Evolutionary conservation across 2,888 invertebrate species (phyloP).

Genomic region (Frankliniella intonsa): DNA sequence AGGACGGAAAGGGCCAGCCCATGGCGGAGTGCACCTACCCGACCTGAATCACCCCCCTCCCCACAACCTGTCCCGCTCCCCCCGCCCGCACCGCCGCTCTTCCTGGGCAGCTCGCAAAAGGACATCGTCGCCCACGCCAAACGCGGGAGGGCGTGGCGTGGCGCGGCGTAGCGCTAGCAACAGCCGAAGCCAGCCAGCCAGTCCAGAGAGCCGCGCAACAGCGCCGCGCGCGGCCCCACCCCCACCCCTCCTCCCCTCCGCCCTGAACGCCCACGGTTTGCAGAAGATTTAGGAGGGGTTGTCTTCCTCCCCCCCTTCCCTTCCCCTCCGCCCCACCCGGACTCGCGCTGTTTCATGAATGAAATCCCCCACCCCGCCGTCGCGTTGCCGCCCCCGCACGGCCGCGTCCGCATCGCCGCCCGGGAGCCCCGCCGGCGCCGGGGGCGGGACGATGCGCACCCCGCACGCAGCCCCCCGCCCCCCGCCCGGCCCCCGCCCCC

Average conservation of each 20-base stretch:
- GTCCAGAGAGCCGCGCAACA: neutral
- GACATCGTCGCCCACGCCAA: too few species aligned
- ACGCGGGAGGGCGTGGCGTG: too few species aligned
- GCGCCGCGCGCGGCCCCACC: neutral
- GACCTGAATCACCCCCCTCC: too few species aligned
- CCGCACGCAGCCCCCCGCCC: too few species aligned
- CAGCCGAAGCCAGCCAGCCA: neutral
- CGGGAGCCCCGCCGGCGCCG: neutral
- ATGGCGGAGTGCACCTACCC: too few species aligned
- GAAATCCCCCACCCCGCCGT: neutral
- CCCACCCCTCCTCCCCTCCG: too few species aligned
- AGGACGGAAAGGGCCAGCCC: neutral
- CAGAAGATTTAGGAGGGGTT: too few species aligned
- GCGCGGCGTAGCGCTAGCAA: neutral
- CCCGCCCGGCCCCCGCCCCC: neutral
- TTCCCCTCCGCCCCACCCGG: neutral
- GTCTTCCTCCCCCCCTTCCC: neutral
- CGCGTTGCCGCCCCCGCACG: neutral
- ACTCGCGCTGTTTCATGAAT: neutral
- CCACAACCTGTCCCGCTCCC: too few species aligned
- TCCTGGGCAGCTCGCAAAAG: too few species aligned
- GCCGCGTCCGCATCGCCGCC: neutral
- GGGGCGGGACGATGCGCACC: neutral
- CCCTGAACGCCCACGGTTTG: too few species aligned
- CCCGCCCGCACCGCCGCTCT: too few species aligned